Base-by-base conservation (phyloP, 2,888 invertebrate species). In the Drosophila fulvimacula region DNA sequence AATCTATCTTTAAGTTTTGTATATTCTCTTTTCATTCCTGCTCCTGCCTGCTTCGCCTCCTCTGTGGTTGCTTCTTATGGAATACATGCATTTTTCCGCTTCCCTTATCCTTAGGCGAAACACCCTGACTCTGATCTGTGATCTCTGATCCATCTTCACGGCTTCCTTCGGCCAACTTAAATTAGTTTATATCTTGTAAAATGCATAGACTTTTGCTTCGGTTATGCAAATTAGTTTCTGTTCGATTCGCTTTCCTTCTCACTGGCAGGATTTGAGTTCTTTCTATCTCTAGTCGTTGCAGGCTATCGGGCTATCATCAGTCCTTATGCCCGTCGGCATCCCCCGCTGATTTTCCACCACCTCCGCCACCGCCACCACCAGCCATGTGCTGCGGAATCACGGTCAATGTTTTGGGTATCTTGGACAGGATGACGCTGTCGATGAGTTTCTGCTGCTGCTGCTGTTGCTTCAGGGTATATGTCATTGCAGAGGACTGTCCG, bases 351-450 rank as follows among this genome's bases (percentile, higher is more conserved):
- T 51, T 55, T 6, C 57, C 58, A 1, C 59, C 42, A 0, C 52
- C 21, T 3, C 61, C 67, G 11, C 58, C 49, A 0, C 48, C 21
- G 1, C 56, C 53, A 1, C 46, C 19, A 7, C 63, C 68, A 15
- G 69, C 73, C 85, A 90, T 91, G 52, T 92, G 91, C 67, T 96
- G 96, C 13, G 96, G 96, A 86, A 96, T 96, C 59, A 97, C 96
- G 0, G 96, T 96, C 78, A 97, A 91, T 2, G 96, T 96, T 91
- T 95, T 96, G 32, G 97, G 97, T 90, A 96, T 96, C 92, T 96
- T 96, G 53, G 96, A 96, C 93, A 96, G 93, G 59, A 95, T 93
- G 90, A 94, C 78, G 48, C 88, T 90, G 52, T 92, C 92, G 24
- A 92, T 82, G 36, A 91, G 73, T 52, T 90, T 79, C 62, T 82